A percentile compares a stretch with the other conserved stretches of the same genome.
Conservation (phyloP, 2,797 vertebrate genomes). For the Dendrocincla fuliginosa region DNA sequence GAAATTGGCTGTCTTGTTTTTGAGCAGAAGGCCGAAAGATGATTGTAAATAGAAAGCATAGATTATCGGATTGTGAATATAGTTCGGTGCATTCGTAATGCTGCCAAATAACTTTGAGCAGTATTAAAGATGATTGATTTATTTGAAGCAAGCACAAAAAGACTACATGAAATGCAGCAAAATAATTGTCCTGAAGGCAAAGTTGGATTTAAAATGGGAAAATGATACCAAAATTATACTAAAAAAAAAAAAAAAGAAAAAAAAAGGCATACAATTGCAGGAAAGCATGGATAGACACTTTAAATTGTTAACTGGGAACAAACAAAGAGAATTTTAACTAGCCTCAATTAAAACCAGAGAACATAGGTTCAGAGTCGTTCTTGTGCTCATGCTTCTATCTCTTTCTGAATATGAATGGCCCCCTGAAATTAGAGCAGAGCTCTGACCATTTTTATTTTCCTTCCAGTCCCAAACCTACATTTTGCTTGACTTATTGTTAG, state of each 20-base stretch:
- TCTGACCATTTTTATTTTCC: background rate
- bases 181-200: background rate
- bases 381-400: background rate
- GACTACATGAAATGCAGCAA: background rate
- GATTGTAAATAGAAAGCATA: background rate
- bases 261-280: background rate
- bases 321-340: background rate
- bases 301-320: background rate
- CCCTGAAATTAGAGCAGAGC: background rate
- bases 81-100: background rate
- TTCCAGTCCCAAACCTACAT: background rate
- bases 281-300: background rate
- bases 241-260: background rate
- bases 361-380: background rate
- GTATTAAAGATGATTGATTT: background rate
- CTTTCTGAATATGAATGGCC: background rate
- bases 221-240: background rate
- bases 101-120: background rate
- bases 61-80: background rate
- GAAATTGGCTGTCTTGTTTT: background rate
- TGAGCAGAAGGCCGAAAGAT: background rate
- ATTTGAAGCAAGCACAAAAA: background rate
- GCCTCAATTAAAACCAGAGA: background rate
- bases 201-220: background rate
- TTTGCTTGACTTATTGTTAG: background rate